These are phyloP conservation scores for Ctenopoma kingsleyae DNA, from an alignment of 2,797 vertebrate genomes.

Conservation along the genomic window DNA sequence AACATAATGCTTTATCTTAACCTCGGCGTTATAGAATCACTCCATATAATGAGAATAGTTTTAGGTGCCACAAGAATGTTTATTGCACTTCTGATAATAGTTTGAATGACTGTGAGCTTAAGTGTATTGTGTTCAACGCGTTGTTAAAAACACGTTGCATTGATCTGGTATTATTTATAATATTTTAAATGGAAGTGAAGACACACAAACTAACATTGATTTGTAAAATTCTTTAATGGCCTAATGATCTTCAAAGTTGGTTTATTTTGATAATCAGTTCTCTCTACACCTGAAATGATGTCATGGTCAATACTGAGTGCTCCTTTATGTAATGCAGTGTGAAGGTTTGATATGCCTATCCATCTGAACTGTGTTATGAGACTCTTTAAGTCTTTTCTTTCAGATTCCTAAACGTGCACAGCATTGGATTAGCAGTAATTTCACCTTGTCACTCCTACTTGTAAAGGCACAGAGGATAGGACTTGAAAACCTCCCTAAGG, in stretches of 20 bases:
- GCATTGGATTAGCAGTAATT: slow-evolving; percentile 11
- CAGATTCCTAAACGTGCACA: slow-evolving; percentile 34
- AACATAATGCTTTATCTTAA: not conserved
- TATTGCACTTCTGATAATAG: not conserved
- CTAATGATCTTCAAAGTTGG: not conserved
- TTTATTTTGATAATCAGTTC: not conserved
- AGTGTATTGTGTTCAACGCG: not conserved
- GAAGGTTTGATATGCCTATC: not conserved
- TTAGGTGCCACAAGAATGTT: not conserved
- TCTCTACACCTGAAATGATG: not conserved
- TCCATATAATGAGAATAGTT: not conserved
- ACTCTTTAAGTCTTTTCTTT: slow-evolving; percentile 1
- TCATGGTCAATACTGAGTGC: not conserved
- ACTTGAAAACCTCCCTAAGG: slow-evolving; percentile 46
- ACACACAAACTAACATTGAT: not conserved
- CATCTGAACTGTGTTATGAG: not conserved
- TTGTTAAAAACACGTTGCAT: not conserved
- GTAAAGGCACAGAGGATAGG: slow-evolving; percentile 24
- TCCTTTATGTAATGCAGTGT: not conserved
- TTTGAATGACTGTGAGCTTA: not conserved
- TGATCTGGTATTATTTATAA: not conserved
- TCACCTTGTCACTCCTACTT: slow-evolving; percentile 7
- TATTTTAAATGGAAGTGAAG: not conserved
- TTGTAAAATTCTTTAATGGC: not conserved
- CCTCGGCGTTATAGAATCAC: accelerated